Conservation (phyloP, 92 coral and sea anemone genomes). For the Umimayanthus kanabou region DNA sequence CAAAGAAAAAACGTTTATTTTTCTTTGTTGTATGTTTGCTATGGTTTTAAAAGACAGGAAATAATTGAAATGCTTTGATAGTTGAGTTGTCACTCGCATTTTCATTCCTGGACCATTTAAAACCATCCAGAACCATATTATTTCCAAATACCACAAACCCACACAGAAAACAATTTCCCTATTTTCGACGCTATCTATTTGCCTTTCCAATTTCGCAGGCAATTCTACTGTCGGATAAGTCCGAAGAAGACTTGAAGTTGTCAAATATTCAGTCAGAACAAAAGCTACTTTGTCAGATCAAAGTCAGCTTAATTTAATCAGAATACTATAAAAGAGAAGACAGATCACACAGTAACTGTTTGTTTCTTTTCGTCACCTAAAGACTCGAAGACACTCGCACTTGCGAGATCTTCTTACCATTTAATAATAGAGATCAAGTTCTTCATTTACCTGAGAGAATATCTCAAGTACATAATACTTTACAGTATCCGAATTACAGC, state of each 20-base stretch:
- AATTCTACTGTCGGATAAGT: not conserved
- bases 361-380: not conserved
- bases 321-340: not conserved
- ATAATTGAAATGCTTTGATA: conserved; percentile 23
- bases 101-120: not conserved
- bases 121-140: not conserved
- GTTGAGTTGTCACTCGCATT: not conserved
- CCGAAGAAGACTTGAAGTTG: conserved; percentile 14
- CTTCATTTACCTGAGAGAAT: not conserved
- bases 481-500: not conserved
- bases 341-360: not conserved
- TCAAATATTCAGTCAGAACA: conserved; percentile 14
- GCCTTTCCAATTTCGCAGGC: conserved; percentile 10
- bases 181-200: not conserved
- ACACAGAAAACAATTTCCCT: not conserved
- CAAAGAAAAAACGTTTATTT: not conserved
- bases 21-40: conserved; percentile 25
- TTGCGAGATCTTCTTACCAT: not conserved
- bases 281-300: conserved; percentile 18
- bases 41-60: conserved; percentile 15
- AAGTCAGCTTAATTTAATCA: conserved; percentile 11
- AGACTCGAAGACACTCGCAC: not conserved
- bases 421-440: not conserved
- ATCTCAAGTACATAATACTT: not conserved
- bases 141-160: not conserved